Percentiles rank a stretch among this genome's conserved stretches.
phyloP scores from a whole-genome alignment of 23 tunicate species.

The Trididemnum miniatum region DNA sequence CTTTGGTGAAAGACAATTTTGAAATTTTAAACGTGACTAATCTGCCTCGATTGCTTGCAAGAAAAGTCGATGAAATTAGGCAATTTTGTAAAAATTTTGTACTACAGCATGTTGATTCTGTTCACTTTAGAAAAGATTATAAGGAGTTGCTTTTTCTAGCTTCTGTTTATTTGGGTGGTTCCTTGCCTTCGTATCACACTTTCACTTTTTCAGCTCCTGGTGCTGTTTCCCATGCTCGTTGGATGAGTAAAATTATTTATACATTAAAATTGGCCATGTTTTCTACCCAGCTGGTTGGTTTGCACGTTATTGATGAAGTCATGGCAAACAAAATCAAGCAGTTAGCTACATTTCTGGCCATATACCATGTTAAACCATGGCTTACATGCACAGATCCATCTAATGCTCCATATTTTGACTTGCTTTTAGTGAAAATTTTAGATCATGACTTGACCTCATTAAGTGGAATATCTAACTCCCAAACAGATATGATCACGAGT shows the following conservation, averaged over 20 bases:
- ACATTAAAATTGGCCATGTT: not conserved
- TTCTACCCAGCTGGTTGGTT: not conserved
- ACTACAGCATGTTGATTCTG: not conserved
- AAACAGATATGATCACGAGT: too few relatives aligned
- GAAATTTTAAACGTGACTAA: not conserved
- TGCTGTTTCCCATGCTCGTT: not conserved
- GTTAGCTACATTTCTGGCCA: too few relatives aligned
- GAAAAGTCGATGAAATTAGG: not conserved
- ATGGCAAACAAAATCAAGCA: too few relatives aligned
- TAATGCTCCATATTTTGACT: too few relatives aligned
- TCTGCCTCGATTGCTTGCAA: not conserved
- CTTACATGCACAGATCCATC: too few relatives aligned
- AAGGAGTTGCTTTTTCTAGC: not conserved
- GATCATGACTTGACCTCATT: too few relatives aligned
- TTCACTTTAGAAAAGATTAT: not conserved
- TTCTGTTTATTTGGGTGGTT: not conserved
- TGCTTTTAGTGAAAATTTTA: too few relatives aligned
- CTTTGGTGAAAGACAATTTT: too few relatives aligned
- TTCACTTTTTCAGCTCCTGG: not conserved
- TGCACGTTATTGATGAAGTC: not conserved
- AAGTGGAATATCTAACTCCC: too few relatives aligned
- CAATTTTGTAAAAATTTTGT: not conserved
- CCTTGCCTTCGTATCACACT: not conserved
- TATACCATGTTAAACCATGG: too few relatives aligned
- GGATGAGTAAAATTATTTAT: not conserved